A percentile compares a stretch with the other conserved stretches of the same genome.
Conservation (phyloP, 2,888 invertebrate species). For the Drosophila hamatofila region DNA sequence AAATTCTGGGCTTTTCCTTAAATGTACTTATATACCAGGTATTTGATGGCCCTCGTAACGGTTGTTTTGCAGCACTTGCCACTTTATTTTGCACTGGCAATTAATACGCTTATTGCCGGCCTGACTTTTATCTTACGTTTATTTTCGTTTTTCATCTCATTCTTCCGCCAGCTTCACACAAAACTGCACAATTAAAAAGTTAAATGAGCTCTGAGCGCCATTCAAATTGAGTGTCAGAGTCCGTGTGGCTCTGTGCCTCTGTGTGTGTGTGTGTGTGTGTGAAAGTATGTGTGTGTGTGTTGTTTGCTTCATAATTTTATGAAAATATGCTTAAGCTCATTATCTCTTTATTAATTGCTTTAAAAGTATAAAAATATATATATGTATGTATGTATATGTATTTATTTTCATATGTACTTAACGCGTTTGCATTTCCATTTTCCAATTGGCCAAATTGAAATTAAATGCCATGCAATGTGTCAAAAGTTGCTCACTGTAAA, state of each 20-base stretch:
- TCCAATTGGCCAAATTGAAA: slow-evolving; percentile 52
- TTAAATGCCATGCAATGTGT: slow-evolving; percentile 57
- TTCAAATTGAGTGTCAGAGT: slow-evolving; percentile 32
- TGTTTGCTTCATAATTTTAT: slow-evolving; percentile 48
- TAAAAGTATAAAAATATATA: slow-evolving; percentile 37
- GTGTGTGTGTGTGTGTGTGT: background rate
- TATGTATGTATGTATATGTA: background rate
- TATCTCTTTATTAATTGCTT: slow-evolving; percentile 64
- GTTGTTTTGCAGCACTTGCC: background rate
- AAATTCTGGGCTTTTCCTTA: background rate
- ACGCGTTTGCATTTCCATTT: slow-evolving; percentile 24
- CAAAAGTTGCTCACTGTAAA: slow-evolving; percentile 28
- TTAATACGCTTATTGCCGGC: slow-evolving; percentile 73
- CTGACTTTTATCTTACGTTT: slow-evolving; percentile 68
- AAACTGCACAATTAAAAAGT: slow-evolving; percentile 78
- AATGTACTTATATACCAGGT: background rate
- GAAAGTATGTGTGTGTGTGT: slow-evolving; percentile 1
- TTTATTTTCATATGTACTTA: background rate
- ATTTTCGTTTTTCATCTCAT: slow-evolving; percentile 50
- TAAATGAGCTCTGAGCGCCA: slow-evolving; percentile 71
- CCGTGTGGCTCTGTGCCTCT: slow-evolving; percentile 16
- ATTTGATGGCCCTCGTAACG: slow-evolving; percentile 5
- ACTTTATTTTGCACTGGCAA: slow-evolving; percentile 44
- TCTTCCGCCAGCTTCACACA: slow-evolving; percentile 55
- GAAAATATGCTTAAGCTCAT: slow-evolving; percentile 52